phyloP scores from a whole-genome alignment of 2,797 vertebrate species.

The Pristis pectinata region DNA sequence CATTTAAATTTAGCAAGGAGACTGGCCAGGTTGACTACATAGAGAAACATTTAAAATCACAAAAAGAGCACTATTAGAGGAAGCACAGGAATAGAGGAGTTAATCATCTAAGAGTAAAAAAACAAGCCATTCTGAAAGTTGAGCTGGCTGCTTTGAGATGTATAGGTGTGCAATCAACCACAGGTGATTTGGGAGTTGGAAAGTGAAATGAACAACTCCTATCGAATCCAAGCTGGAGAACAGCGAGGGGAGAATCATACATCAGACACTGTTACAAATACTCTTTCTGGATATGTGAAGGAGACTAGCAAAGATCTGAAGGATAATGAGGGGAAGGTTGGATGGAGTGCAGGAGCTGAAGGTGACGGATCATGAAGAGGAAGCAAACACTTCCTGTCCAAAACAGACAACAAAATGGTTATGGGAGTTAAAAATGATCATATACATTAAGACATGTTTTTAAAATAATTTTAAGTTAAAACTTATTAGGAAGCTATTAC shows the following conservation, averaged over 20 bases:
- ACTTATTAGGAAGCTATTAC: too few relatives aligned
- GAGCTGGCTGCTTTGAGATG: background rate
- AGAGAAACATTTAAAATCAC: background rate
- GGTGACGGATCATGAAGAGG: too few relatives aligned
- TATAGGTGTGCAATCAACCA: background rate
- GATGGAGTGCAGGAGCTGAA: background rate
- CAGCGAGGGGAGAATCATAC: too few relatives aligned
- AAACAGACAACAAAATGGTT: background rate
- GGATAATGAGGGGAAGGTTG: too few relatives aligned
- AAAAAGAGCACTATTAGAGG: background rate
- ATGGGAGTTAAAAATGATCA: background rate
- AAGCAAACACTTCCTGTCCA: background rate
- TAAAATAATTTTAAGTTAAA: too few relatives aligned
- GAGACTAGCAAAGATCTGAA: too few relatives aligned
- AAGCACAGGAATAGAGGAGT: background rate
- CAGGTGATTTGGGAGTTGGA: too few relatives aligned
- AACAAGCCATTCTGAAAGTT: background rate
- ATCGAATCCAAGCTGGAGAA: too few relatives aligned
- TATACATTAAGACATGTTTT: too few relatives aligned
- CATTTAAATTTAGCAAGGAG: background rate
- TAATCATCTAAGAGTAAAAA: background rate
- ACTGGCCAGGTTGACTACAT: background rate
- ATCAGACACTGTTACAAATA: too few relatives aligned
- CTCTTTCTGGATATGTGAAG: too few relatives aligned
- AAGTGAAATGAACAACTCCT: background rate